phyloP scores from a whole-genome alignment of 2,113 vertebrate genomes.

The Scalopus aquaticus region DNA sequence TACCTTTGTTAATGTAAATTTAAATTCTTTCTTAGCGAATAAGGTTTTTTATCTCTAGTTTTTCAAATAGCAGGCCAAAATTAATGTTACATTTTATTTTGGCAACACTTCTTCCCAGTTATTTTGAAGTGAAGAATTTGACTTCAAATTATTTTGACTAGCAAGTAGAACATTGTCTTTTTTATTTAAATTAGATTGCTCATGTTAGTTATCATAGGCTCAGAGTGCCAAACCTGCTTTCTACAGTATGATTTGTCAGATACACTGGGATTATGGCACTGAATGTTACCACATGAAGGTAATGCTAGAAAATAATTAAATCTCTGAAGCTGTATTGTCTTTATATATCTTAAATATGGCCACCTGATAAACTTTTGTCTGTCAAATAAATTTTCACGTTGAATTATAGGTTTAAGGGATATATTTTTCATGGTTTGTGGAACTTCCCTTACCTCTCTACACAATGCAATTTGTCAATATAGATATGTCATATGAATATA shows the following conservation, averaged over 20 bases:
- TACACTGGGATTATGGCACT: not conserved
- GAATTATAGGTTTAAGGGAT: not conserved
- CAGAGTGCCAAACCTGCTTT: not conserved
- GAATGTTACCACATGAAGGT: not conserved
- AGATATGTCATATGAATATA: not conserved
- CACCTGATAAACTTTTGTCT: not conserved
- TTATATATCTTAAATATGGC: not conserved
- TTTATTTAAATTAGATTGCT: not conserved
- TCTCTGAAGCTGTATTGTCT: not conserved
- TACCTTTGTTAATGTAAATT: not conserved
- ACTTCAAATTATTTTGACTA: constrained; percentile 20
- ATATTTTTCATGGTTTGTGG: not conserved
- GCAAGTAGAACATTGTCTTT: not conserved
- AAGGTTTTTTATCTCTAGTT: not conserved
- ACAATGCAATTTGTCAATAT: not conserved
- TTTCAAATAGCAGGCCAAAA: not conserved
- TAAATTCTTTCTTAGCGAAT: constrained; percentile 1
- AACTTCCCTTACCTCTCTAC: not conserved
- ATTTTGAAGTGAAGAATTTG: not conserved
- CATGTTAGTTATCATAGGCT: not conserved
- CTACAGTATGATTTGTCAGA: not conserved
- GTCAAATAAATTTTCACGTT: not conserved
- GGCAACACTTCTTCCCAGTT: not conserved
- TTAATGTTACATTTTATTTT: constrained; percentile 11
- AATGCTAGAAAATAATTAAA: not conserved